phyloP scores from a whole-genome alignment of 2,113 vertebrate genomes.

The Bambusicola thoracicus region DNA sequence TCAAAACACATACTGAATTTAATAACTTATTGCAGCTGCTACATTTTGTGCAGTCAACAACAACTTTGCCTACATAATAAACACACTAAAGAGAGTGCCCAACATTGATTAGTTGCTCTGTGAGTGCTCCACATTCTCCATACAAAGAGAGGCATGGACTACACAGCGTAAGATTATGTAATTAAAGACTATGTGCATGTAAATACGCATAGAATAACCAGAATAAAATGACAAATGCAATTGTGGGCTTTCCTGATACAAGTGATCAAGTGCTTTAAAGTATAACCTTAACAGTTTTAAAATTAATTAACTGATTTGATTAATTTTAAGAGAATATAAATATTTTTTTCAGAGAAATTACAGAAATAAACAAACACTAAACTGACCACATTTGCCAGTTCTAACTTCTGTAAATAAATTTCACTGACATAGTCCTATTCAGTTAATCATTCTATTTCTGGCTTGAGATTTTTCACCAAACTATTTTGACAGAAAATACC shows the following conservation, averaged over 20 bases:
- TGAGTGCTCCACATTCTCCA: neutral
- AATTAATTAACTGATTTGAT: neutral
- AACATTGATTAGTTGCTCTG: fast-evolving
- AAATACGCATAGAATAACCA: neutral
- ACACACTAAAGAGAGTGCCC: neutral
- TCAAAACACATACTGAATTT: neutral
- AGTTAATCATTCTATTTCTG: neutral
- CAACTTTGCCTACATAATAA: neutral
- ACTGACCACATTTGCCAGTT: neutral
- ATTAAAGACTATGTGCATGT: neutral
- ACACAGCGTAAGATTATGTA: neutral
- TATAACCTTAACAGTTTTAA: neutral
- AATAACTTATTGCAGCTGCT: neutral
- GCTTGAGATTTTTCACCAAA: neutral
- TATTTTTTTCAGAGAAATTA: neutral
- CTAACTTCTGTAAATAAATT: neutral
- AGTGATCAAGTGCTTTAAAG: neutral
- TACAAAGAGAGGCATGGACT: neutral
- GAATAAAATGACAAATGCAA: neutral
- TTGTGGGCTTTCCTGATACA: neutral
- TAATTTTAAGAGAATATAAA: neutral
- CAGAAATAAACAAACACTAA: neutral
- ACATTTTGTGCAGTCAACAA: neutral
- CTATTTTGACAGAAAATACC: neutral
- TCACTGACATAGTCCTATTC: neutral